These are phyloP conservation scores for Lethrus apterus DNA, from an alignment of 1,140 invertebrate genomes.

Conservation along the genomic window DNA sequence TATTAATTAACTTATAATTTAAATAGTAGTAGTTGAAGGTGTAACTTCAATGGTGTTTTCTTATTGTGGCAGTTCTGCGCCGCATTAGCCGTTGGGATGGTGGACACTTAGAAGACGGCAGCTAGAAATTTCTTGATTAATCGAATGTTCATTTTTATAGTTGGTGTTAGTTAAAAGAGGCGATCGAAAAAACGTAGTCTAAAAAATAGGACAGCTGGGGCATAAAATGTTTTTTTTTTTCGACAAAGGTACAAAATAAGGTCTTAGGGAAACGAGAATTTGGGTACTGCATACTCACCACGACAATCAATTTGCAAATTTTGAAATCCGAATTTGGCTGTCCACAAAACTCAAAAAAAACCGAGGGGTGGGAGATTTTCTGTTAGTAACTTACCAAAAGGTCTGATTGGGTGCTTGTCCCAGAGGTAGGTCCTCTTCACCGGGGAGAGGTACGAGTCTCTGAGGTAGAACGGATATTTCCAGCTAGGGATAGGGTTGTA, in stretches of 20 bases:
- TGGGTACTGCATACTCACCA: not conserved
- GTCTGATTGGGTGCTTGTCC: slow-evolving; percentile 80
- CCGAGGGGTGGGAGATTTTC: slow-evolving; percentile 8
- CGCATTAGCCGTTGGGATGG: slow-evolving; percentile 3
- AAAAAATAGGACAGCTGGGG: slow-evolving; percentile 19
- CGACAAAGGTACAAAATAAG: not conserved
- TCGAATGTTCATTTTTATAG: slow-evolving; percentile 1
- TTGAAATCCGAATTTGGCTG: slow-evolving; percentile 8
- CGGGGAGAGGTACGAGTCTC: slow-evolving; percentile 80
- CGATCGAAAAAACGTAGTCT: slow-evolving; percentile 7
- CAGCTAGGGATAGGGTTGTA: slow-evolving; percentile 54
- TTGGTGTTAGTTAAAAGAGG: slow-evolving; percentile 12
- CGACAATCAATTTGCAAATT: not conserved
- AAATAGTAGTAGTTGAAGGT: slow-evolving; percentile 25
- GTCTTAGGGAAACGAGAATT: slow-evolving; percentile 4
- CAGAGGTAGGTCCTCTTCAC: slow-evolving; percentile 82
- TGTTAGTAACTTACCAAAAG: slow-evolving; percentile 59
- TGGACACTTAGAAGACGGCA: slow-evolving; percentile 32
- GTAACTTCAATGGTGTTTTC: slow-evolving; percentile 17
- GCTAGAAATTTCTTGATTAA: slow-evolving; percentile 26
- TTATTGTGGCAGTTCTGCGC: slow-evolving; percentile 8
- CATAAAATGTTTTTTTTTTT: slow-evolving; percentile 6
- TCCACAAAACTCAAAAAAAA: slow-evolving; percentile 18
- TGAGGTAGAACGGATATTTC: slow-evolving; percentile 67
- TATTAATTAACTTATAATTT: slow-evolving; percentile 4